Evolutionary conservation across 2,888 invertebrate species (phyloP), one percentile per base, ranked within the genome.

Genomic region (Mesopsocus fuscifrons): DNA sequence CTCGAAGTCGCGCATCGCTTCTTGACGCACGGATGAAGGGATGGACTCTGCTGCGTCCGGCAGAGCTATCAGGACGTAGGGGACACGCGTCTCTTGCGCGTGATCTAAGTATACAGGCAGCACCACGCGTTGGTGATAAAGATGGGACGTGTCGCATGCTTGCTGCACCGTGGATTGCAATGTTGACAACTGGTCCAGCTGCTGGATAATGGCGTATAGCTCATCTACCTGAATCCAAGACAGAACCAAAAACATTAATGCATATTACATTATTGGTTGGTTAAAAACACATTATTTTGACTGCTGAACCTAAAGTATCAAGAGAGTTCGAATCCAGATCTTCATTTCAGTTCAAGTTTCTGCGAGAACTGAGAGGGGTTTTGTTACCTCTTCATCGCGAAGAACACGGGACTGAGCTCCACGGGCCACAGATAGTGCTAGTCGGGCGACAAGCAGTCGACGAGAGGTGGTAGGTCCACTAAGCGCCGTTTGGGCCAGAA

Each of bases 81-180:
- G 26, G 15, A n/a, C 6, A 9, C 11, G 6, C 11, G 6, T 26
- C 8, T 6, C 8, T 26, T 26, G 8, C 11, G 26, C 11, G 56
- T 80, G 77, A 47, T 75, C 70, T 51, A 87, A 72, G 60, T 85
- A 83, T 41, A 79, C 71, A 1, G 78, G 76, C 42, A 85, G 65
- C 42, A 85, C 66, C 49, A 77, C 72, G 54, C 78, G 72, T 61
- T 89, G 85, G 77, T 82, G 85, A 56, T 79, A 74, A 42, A 89
- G 61, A 62, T 83, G 80, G 26, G 78, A 75, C 52, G 81, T 78
- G 56, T 82, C 73, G 58, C 77, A 77, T 18, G 75, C 65, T 46
- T 63, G 61, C 40, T 69, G 62, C 47, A 85, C 58, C 45, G 70
- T 60, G 11, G 63, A 55, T 31, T 69, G 65, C 46, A 79, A 67